A percentile compares a stretch with the other conserved stretches of the same genome.
Conservation (phyloP, 1,140 invertebrate genomes). For the Hyles euphorbiae region DNA sequence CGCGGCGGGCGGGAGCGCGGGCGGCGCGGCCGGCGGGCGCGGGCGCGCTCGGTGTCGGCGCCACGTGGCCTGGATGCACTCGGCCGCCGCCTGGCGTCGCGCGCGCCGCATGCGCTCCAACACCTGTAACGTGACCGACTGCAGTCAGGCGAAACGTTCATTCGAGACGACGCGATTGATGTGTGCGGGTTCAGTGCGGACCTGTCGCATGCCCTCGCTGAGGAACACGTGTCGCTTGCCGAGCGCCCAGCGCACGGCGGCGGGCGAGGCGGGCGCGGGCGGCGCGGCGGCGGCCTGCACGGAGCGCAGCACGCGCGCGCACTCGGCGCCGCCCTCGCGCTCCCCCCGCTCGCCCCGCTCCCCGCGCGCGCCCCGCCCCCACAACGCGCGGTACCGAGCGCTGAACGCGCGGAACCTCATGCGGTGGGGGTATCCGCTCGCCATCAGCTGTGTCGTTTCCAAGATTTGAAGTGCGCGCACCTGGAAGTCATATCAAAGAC, state of each 20-base stretch:
- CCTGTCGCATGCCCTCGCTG: constrained; percentile 93
- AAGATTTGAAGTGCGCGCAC: constrained; percentile 94
- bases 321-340: constrained; percentile 84
- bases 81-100: constrained; percentile 86
- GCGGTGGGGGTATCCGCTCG: constrained; percentile 92
- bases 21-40: constrained; percentile 12
- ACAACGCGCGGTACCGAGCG: constrained; percentile 86
- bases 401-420: constrained; percentile 97
- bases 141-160: neutral
- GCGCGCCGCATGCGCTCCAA: constrained; percentile 85
- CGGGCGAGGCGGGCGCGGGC: constrained; percentile 64
- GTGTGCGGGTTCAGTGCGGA: constrained; percentile 6
- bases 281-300: constrained; percentile 77
- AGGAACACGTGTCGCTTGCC: constrained; percentile 95
- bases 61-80: constrained; percentile 87
- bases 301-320: constrained; percentile 86
- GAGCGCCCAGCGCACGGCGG: constrained; percentile 89
- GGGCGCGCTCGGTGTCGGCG: constrained; percentile 78
- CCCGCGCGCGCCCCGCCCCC: constrained; percentile 82
- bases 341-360: constrained; percentile 84
- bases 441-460: constrained; percentile 96
- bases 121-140: constrained; percentile 26
- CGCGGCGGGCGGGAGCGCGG: constrained; percentile 64
- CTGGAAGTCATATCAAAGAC: constrained; percentile 65
- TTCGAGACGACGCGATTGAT: no score